Evolutionary conservation across 1,140 invertebrate genomes (phyloP).

Genomic region (Drosophila simulans): DNA sequence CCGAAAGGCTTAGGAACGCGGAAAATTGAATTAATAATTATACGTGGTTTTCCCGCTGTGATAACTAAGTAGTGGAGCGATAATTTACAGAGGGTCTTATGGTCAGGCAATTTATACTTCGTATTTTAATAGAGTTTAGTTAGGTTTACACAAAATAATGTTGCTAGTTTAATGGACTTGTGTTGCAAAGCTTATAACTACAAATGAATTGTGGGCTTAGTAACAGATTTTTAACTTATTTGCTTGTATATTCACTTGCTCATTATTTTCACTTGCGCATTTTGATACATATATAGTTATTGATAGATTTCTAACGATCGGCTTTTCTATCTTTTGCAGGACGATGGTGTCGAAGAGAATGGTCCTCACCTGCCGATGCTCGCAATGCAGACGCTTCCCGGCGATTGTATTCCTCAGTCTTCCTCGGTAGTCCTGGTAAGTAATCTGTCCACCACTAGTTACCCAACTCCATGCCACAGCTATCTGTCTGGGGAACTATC

Average conservation of each 20-base stretch:
- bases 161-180: too few species aligned
- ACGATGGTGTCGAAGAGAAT: slow-evolving; percentile 95
- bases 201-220: background rate
- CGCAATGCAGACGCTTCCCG: slow-evolving; percentile 91
- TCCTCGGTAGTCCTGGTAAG: slow-evolving; percentile 94
- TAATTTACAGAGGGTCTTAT: slow-evolving; percentile 16
- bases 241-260: background rate
- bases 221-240: background rate
- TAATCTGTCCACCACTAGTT: slow-evolving; percentile 10
- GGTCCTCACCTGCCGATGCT: slow-evolving; percentile 93
- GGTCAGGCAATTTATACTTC: background rate
- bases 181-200: too few species aligned
- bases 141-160: too few species aligned
- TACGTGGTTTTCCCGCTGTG: slow-evolving; percentile 2
- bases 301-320: slow-evolving; percentile 42
- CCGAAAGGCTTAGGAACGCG: slow-evolving; percentile 41
- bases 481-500: slow-evolving; percentile 10
- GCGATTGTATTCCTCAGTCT: slow-evolving; percentile 94
- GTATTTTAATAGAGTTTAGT: too few species aligned
- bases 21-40: slow-evolving; percentile 46
- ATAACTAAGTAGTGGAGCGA: slow-evolving; percentile 1
- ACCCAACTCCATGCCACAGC: background rate
- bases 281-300: background rate
- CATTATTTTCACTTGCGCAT: background rate
- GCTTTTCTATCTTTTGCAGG: slow-evolving; percentile 87